Percentiles rank a stretch among this genome's conserved stretches.
These are phyloP conservation scores for Montifringilla adamsi DNA, from an alignment of 2,113 vertebrate species.

Conservation along the genomic window DNA sequence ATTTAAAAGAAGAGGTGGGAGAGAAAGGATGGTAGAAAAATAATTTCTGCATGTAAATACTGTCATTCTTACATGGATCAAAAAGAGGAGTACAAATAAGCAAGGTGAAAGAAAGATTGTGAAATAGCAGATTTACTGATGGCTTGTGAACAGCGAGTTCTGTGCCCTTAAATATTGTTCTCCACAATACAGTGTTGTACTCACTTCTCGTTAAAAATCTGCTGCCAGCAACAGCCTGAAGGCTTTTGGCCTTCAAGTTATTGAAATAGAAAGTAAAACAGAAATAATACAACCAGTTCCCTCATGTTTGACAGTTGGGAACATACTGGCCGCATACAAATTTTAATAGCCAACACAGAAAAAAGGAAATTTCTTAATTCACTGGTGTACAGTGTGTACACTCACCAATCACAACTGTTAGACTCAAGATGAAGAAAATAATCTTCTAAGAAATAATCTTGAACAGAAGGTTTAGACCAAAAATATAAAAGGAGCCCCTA, in stretches of 20 bases:
- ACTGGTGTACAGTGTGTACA: neutral
- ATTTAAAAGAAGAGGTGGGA: neutral
- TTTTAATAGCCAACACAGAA: neutral
- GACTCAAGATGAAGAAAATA: neutral
- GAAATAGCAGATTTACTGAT: neutral
- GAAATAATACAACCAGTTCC: neutral
- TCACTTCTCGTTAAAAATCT: neutral
- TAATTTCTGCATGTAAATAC: neutral
- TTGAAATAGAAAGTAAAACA: neutral
- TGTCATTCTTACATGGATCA: neutral
- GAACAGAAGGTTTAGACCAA: neutral
- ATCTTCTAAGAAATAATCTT: neutral
- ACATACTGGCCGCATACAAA: neutral
- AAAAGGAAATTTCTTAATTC: neutral
- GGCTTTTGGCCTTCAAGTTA: neutral
- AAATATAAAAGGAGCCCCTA: neutral
- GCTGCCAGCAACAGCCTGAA: slow-evolving; percentile 5
- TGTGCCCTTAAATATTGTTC: neutral
- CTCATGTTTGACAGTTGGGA: neutral
- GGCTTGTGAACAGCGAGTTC: neutral
- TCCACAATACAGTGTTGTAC: neutral
- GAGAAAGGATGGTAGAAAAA: neutral
- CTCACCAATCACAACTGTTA: neutral
- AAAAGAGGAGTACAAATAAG: neutral
- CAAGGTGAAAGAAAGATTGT: neutral